Percentiles rank a stretch among this genome's conserved stretches.
phyloP scores from a whole-genome alignment of 2,888 invertebrate species.

The Megalurothrips usitatus region DNA sequence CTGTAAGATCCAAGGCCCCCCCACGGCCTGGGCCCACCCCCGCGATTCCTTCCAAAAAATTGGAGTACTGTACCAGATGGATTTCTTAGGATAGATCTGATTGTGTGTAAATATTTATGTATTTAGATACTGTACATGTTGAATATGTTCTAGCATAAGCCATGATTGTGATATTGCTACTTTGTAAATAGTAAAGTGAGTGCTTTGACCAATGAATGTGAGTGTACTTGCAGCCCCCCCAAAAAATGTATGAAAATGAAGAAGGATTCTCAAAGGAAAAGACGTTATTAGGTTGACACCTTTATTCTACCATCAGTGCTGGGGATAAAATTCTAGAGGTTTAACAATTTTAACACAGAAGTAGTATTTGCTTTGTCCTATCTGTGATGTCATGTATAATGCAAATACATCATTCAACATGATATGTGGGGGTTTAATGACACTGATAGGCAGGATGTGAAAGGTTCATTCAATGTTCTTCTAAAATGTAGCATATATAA shows the following conservation, averaged over 20 bases:
- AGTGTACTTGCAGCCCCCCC: too few species aligned
- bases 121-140: neutral
- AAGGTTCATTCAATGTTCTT: neutral
- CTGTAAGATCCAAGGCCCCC: too few species aligned
- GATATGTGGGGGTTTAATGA: neutral
- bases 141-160: neutral
- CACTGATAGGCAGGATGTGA: neutral
- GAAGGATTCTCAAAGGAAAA: neutral
- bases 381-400: neutral
- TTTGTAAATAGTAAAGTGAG: neutral
- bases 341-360: conserved; percentile 11
- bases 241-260: neutral
- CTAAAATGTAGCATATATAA: conserved; percentile 3
- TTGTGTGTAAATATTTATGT: neutral
- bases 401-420: neutral
- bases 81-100: neutral
- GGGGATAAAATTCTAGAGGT: conserved; percentile 3
- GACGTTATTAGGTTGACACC: neutral
- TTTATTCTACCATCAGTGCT: conserved; percentile 20
- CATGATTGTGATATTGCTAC: neutral
- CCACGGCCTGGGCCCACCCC: too few species aligned
- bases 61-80: neutral
- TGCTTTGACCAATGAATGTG: neutral
- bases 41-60: too few species aligned
- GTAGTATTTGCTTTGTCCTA: neutral